Base-by-base conservation (phyloP, 2,113 vertebrate genomes). In the Oryctolagus cuniculus region DNA sequence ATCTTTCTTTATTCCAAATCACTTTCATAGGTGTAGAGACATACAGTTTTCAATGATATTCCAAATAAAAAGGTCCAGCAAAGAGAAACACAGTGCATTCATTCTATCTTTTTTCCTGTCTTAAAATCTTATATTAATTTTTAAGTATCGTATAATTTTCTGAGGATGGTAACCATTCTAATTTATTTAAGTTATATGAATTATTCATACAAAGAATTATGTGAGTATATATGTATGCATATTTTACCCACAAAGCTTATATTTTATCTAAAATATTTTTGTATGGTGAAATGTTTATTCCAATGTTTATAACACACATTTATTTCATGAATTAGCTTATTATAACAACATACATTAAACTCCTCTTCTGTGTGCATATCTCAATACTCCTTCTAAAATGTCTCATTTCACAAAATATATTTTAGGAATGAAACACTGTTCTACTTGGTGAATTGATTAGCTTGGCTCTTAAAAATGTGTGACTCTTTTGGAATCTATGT, bases 381-480 rank as follows among this genome's bases (percentile, higher is more conserved):
- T 93, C 66, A 53, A 29, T 63, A 31, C 25, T 91, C 36, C 21
- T 73, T 93, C 66, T 74, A 81, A 95, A 85, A 77, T 49, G 21
- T 53, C 55, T 84, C 3, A 34, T 77, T 81, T 93, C 29, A 70
- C 53, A 44, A 24, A 84, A 85, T 10, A 13, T 27, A 21, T 85
- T 89, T 96, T 84, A 22, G 84, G 90, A 92, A 82, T 38, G 13
- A 55, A 85, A 31, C 4, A 53, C 27, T 61, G 64, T 16, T 85
- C 8, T 87, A 9, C 64, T 21, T 88, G 25, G 25, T 85, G n/a
- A 94, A 88, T 90, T 90, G 73, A 90, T 94, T 85, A 88, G 34
- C 22, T 94, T 27, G 69, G 87, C 73, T 93, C 78, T 90, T 49
- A 92, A 87, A 91, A 92, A 86, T 79, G 73, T 90, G 38, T 66